These are phyloP conservation scores for Gopherus flavomarginatus DNA, from an alignment of 2,113 vertebrate species.

Conservation along the genomic window DNA sequence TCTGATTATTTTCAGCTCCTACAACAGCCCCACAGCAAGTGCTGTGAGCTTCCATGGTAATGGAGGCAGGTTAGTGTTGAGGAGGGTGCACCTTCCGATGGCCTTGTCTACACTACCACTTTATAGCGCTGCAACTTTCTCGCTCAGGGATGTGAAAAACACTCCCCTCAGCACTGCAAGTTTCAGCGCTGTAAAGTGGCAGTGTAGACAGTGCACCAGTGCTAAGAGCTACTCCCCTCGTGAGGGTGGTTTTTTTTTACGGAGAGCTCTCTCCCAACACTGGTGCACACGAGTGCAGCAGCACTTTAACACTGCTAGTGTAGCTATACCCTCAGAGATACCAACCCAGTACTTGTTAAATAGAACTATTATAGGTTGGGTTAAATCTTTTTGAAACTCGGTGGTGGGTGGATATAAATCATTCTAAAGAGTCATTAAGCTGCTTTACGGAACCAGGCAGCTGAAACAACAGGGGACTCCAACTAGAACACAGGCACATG, in stretches of 20 bases:
- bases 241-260: too few relatives aligned
- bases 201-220: too few relatives aligned
- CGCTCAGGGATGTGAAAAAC: too few relatives aligned
- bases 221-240: too few relatives aligned
- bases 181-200: too few relatives aligned
- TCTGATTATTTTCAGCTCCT: not conserved
- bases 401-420: not conserved
- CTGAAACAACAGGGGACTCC: not conserved
- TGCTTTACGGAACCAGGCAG: not conserved
- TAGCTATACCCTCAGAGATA: too few relatives aligned
- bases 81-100: not conserved
- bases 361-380: not conserved
- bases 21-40: not conserved
- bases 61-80: not conserved
- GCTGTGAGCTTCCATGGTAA: not conserved
- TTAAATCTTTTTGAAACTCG: not conserved
- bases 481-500: not conserved
- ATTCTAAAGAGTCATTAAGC: not conserved
- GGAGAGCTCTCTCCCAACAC: too few relatives aligned
- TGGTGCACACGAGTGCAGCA: too few relatives aligned
- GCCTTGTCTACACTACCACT: too few relatives aligned
- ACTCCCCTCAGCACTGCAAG: too few relatives aligned
- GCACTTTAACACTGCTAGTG: not conserved
- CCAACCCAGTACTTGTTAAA: not conserved
- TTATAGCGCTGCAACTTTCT: too few relatives aligned